These are phyloP conservation scores for Eubasilissa regina DNA, from an alignment of 1,140 invertebrate genomes.

Conservation along the genomic window DNA sequence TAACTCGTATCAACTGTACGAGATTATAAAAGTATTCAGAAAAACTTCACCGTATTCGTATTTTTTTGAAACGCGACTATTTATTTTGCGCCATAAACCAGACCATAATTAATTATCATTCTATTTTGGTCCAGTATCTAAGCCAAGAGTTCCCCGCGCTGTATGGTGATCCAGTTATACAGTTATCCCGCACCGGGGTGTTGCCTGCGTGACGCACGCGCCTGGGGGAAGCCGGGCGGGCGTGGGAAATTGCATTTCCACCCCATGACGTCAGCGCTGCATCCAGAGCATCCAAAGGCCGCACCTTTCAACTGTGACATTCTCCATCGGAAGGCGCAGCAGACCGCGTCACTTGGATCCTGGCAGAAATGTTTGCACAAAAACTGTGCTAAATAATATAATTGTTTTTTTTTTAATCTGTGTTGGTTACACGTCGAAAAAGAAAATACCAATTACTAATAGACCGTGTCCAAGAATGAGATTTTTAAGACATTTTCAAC, in stretches of 20 bases:
- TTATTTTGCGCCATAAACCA: background rate
- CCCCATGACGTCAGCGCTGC: slow-evolving; percentile 50
- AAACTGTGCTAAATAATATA: background rate
- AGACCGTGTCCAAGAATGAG: no score
- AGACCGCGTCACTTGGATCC: background rate
- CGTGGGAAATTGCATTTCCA: background rate
- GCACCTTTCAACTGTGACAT: slow-evolving; percentile 55
- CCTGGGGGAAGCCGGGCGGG: background rate
- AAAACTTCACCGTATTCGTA: background rate
- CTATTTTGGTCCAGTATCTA: slow-evolving; percentile 1
- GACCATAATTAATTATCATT: background rate
- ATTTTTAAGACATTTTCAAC: no score
- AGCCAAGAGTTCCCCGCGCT: background rate
- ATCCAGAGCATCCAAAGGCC: slow-evolving; percentile 30
- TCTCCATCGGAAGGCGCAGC: background rate
- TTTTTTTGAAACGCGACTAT: background rate
- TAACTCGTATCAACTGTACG: background rate
- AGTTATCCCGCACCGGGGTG: background rate
- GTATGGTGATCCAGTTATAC: slow-evolving; percentile 11
- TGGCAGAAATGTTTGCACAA: background rate
- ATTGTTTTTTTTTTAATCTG: background rate
- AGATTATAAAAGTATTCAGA: background rate
- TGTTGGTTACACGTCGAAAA: background rate
- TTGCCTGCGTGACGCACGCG: slow-evolving; percentile 31
- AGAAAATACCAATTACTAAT: no score